Percentiles rank a stretch among this genome's conserved stretches.
Conservation (phyloP, 2,888 invertebrate genomes). For the Mantis religiosa region DNA sequence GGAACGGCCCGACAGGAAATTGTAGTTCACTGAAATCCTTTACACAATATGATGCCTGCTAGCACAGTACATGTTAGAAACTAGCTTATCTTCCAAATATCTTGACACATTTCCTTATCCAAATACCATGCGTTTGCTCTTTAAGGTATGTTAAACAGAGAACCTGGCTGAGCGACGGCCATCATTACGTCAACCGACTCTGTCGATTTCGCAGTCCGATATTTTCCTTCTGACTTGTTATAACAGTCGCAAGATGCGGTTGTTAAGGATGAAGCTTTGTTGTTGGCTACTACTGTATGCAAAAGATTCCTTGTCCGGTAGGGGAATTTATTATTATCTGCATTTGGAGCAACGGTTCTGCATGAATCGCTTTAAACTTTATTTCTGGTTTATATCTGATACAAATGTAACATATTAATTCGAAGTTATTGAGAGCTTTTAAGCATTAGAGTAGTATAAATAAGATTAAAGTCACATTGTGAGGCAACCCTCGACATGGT, state of each 20-base stretch:
- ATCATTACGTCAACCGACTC: not conserved
- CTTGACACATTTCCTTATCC: not conserved
- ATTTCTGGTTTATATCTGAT: no score
- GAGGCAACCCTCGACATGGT: no score
- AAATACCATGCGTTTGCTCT: not conserved
- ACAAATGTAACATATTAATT: no score
- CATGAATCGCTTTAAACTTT: no score
- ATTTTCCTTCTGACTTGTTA: not conserved
- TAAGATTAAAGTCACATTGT: no score
- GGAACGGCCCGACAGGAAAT: not conserved
- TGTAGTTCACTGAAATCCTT: not conserved
- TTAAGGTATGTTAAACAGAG: not conserved
- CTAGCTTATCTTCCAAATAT: not conserved
- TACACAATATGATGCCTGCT: not conserved
- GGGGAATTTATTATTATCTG: not conserved
- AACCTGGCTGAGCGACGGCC: not conserved
- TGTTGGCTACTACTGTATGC: not conserved
- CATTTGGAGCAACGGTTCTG: not conserved
- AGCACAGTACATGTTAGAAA: not conserved
- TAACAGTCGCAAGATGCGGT: not conserved
- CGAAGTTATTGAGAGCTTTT: no score
- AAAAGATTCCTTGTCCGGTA: not conserved
- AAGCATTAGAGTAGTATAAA: no score
- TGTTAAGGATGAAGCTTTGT: not conserved
- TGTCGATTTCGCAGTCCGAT: not conserved